Evolutionary conservation across 2,113 vertebrate species (phyloP), one percentile per base, ranked within the genome.

Genomic region (Alectura lathami): DNA sequence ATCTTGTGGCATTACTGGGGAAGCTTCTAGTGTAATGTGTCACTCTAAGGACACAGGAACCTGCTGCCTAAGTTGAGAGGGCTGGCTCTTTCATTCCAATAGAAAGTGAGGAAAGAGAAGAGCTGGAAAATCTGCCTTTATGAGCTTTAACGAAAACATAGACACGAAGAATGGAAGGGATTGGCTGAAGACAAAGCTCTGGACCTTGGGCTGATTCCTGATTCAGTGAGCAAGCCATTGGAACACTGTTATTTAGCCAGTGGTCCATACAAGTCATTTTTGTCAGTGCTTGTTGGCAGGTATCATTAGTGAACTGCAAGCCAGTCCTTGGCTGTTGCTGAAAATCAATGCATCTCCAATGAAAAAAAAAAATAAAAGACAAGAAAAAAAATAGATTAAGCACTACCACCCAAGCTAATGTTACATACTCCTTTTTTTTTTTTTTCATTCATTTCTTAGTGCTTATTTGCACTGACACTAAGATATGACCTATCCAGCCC

Each of bases 81-180:
- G 69, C 15, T 2, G 1, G 8, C 59, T 34, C 38, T 86, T 89
- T 59, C 16, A 15, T 15, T 66, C 54, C 17, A 64, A 60, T 36
- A 43, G 15, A 56, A 73, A 63, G 63, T 53, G 30, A 67, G 32
- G 64, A 96, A 96, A 62, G 53, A 77, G 67, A 95, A 88, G 73
- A 75, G 47, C 54, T 85, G 64, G 89, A 95, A 92, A 91, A 90
- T 36, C 29, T 89, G 50, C 85, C 83, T 94, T 95, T 89, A 92
- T 64, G 64, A 90, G 26, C 76, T 93, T 81, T 83, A 89, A 95
- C 88, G 76, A 92, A 92, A 83, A 29, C 63, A 53, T 12, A 85
- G 93, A 67, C 68, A 64, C 36, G 43, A 40, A 81, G 36, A 89
- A 79, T 0, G 4, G 38, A 79, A 88, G 73, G 14, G 18, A 43